phyloP scores from a whole-genome alignment of 2,888 invertebrate genomes.

The Alcis repandata region DNA sequence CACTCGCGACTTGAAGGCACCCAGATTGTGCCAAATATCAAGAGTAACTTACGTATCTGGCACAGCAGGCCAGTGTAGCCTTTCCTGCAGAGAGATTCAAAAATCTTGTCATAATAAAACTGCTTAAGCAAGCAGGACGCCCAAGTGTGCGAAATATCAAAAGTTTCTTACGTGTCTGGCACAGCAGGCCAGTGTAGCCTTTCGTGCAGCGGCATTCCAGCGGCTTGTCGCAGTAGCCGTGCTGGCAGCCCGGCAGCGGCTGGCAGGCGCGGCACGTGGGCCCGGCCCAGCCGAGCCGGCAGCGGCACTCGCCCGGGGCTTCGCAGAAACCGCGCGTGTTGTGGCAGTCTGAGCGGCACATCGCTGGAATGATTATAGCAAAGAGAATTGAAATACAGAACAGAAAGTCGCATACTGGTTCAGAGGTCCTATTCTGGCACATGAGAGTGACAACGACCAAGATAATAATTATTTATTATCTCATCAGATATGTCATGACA shows the following conservation, averaged over 20 bases:
- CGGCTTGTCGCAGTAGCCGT: slow-evolving; percentile 96
- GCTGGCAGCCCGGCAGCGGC: slow-evolving; percentile 95
- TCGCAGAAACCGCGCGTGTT: slow-evolving; percentile 95
- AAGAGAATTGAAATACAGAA: background rate
- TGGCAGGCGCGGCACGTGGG: slow-evolving; percentile 94
- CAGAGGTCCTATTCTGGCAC: too few species aligned
- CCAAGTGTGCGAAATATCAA: too few species aligned
- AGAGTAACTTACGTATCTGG: slow-evolving; percentile 91
- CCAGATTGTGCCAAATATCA: too few species aligned
- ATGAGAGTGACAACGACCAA: too few species aligned
- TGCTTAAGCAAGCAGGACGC: too few species aligned
- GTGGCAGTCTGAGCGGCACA: slow-evolving; percentile 95
- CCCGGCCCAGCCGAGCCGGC: slow-evolving; percentile 96
- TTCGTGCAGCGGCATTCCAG: slow-evolving; percentile 96
- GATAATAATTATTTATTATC: too few species aligned
- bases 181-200: slow-evolving; percentile 96
- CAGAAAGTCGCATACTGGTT: too few species aligned
- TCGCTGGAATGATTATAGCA: slow-evolving; percentile 83
- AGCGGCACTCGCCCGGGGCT: slow-evolving; percentile 95
- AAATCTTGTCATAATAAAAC: slow-evolving; percentile 95
- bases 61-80: slow-evolving; percentile 97
- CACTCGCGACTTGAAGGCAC: too few species aligned
- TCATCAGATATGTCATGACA: too few species aligned
- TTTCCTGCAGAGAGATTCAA: slow-evolving; percentile 95
- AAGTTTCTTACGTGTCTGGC: slow-evolving; percentile 92